Evolutionary conservation across 2,888 invertebrate genomes (phyloP).

Genomic region (Ephialtes manifestator): DNA sequence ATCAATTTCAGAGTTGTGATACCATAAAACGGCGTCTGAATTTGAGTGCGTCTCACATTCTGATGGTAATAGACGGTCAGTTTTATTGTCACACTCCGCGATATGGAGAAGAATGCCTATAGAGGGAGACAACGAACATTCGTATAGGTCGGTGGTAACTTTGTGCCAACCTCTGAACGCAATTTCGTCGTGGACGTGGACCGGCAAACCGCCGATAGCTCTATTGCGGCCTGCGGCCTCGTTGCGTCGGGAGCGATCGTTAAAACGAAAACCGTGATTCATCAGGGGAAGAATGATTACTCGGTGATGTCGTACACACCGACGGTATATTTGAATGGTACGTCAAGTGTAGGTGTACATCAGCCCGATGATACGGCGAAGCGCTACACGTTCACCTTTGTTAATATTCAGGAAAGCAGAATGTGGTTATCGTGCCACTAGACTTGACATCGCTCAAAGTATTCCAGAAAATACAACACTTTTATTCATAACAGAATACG

Average conservation of each 20-base stretch:
- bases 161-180: conserved; percentile 54
- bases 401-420: neutral
- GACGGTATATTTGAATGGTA: conserved; percentile 46
- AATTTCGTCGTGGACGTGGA: conserved; percentile 65
- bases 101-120: neutral
- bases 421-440: neutral
- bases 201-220: conserved; percentile 68
- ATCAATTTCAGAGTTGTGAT: neutral
- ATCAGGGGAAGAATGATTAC: conserved; percentile 67
- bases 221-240: conserved; percentile 66
- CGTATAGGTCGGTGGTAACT: conserved; percentile 16
- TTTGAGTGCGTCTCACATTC: neutral
- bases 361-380: conserved; percentile 20
- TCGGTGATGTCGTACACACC: conserved; percentile 56
- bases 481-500: neutral
- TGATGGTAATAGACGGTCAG: neutral
- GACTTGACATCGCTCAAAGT: neutral
- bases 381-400: neutral
- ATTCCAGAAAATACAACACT: neutral
- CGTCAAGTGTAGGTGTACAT: conserved; percentile 17
- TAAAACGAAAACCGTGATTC: conserved; percentile 68
- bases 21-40: neutral
- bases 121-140: neutral
- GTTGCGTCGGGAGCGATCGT: conserved; percentile 62
- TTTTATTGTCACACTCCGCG: neutral